These are phyloP conservation scores for Furcifer pardalis DNA, from an alignment of 2,797 vertebrate species.

Conservation along the genomic window DNA sequence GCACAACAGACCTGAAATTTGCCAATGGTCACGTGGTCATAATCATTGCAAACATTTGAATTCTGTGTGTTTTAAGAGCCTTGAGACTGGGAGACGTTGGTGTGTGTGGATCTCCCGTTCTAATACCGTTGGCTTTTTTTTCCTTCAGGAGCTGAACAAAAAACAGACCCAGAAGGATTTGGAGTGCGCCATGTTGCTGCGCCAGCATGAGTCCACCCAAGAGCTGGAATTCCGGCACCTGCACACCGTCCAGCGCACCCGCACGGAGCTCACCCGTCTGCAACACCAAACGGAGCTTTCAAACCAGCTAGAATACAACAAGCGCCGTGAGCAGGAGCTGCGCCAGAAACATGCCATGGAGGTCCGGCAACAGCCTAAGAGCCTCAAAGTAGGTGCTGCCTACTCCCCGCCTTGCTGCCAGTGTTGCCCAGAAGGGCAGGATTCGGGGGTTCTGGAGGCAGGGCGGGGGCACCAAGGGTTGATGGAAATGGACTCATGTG, in stretches of 20 bases:
- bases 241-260: slow-evolving; percentile 86
- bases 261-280: slow-evolving; percentile 90
- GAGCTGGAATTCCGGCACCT: slow-evolving; percentile 92
- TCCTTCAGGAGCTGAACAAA: slow-evolving; percentile 89
- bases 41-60: not conserved
- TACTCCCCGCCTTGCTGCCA: slow-evolving; percentile 50
- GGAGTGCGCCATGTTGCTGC: slow-evolving; percentile 90
- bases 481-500: slow-evolving; percentile 2
- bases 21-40: too few species aligned
- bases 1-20: too few species aligned
- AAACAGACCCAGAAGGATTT: slow-evolving; percentile 94
- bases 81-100: slow-evolving; percentile 46
- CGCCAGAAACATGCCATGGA: slow-evolving; percentile 91
- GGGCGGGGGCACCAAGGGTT: slow-evolving; percentile 50
- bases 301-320: slow-evolving; percentile 96
- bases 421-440: slow-evolving; percentile 44
- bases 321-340: slow-evolving; percentile 90
- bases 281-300: slow-evolving; percentile 95
- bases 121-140: not conserved
- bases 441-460: slow-evolving; percentile 54
- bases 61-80: not conserved
- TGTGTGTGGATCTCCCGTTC: slow-evolving; percentile 63
- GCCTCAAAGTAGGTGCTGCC: slow-evolving; percentile 91
- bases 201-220: slow-evolving; percentile 92
- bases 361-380: slow-evolving; percentile 95